Evolutionary conservation across 2,888 invertebrate genomes (phyloP).

Genomic region (Harpagoxenus sublaevis): DNA sequence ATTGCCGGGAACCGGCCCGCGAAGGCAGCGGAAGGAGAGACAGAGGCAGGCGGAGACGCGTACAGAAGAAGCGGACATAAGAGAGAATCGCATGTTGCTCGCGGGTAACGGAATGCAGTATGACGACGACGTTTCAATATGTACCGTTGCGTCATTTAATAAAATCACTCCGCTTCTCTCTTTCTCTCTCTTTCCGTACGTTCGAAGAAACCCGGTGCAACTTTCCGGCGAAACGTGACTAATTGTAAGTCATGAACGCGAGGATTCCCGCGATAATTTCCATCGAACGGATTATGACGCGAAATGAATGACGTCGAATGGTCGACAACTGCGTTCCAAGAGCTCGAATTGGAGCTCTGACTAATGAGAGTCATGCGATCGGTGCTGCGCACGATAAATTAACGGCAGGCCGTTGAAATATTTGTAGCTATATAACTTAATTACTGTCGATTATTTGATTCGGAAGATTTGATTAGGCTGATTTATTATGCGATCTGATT

Average conservation of each 20-base stretch:
- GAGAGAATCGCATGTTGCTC: slow-evolving; percentile 12
- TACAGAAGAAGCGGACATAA: neutral
- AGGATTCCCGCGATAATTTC: slow-evolving; percentile 24
- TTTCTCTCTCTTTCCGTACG: neutral
- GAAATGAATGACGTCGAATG: neutral
- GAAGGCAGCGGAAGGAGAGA: slow-evolving; percentile 16
- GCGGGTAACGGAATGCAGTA: slow-evolving; percentile 9
- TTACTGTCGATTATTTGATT: neutral
- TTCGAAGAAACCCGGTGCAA: neutral
- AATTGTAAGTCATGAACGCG: neutral
- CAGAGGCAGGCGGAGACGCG: neutral
- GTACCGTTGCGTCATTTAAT: slow-evolving; percentile 25
- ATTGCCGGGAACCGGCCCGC: slow-evolving; percentile 2
- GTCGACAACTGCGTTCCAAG: neutral
- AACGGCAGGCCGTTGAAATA: neutral
- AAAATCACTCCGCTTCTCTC: neutral
- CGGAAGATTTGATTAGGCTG: neutral
- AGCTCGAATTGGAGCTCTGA: slow-evolving; percentile 1
- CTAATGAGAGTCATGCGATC: neutral
- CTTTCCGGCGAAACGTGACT: slow-evolving; percentile 17
- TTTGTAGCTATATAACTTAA: slow-evolving; percentile 1
- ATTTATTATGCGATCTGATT: neutral
- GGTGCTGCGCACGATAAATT: neutral
- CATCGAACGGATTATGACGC: slow-evolving; percentile 5
- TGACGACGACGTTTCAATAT: slow-evolving; percentile 4